Evolutionary conservation across 1,140 invertebrate genomes (phyloP).

Genomic region (Oreohelix idahoensis): DNA sequence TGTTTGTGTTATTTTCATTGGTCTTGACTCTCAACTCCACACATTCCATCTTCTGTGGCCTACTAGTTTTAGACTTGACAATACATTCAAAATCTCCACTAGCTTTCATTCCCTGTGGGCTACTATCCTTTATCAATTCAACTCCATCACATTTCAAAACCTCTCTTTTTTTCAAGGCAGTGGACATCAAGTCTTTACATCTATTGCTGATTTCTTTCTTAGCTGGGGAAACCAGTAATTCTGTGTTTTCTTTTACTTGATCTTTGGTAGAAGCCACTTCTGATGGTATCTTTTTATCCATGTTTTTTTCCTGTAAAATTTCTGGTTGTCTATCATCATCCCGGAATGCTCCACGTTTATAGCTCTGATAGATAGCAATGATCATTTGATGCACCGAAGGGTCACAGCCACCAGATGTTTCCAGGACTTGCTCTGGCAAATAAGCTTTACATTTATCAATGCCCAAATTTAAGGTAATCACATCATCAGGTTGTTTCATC

Average conservation of each 20-base stretch:
- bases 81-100: too few relatives aligned
- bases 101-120: too few relatives aligned
- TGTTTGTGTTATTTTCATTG: too few relatives aligned
- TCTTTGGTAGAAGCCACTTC: background rate
- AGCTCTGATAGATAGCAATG: background rate
- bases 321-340: background rate
- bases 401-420: background rate
- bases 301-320: background rate
- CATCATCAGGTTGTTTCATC: background rate
- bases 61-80: too few relatives aligned
- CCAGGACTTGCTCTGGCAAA: background rate
- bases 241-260: background rate
- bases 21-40: too few relatives aligned
- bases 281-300: background rate
- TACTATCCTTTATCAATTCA: too few relatives aligned
- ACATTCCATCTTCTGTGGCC: too few relatives aligned
- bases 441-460: background rate
- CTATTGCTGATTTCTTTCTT: background rate
- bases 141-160: background rate
- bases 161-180: background rate
- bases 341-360: background rate
- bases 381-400: background rate
- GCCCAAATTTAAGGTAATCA: background rate
- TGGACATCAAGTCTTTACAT: too few relatives aligned
- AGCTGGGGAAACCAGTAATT: background rate